Conservation (phyloP, 2,888 invertebrate species). For the Andrena trimmerana region DNA sequence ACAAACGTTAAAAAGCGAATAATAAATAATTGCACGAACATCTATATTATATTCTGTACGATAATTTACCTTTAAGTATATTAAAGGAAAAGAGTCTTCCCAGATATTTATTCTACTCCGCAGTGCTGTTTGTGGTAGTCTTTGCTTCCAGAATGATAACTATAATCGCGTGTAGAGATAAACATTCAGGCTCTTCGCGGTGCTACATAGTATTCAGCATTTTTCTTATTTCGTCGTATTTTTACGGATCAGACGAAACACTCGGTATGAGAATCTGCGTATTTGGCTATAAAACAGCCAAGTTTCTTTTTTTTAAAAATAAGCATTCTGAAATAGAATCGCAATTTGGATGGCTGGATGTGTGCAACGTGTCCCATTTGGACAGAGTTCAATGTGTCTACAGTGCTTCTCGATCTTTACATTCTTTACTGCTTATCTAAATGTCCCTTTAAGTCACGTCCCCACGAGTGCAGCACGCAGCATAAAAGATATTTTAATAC, state of each 20-base stretch:
- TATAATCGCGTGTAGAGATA: too few species aligned
- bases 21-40: too few species aligned
- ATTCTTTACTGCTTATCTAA: not conserved
- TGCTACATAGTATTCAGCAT: too few species aligned
- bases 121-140: too few species aligned
- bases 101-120: too few species aligned
- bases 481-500: not conserved
- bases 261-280: not conserved
- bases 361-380: slow-evolving; percentile 39
- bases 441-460: not conserved
- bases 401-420: slow-evolving; percentile 31
- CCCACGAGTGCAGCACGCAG: not conserved
- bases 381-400: slow-evolving; percentile 45
- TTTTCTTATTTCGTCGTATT: not conserved
- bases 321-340: slow-evolving; percentile 43
- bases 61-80: too few species aligned
- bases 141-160: too few species aligned
- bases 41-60: too few species aligned
- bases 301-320: slow-evolving; percentile 25
- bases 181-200: too few species aligned
- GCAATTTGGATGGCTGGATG: slow-evolving; percentile 13
- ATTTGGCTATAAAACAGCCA: slow-evolving; percentile 14
- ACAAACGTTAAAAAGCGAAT: too few species aligned
- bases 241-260: not conserved
- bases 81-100: too few species aligned